Evolutionary conservation across 2,113 vertebrate species (phyloP).

Genomic region (Cricetomys ansorgei): DNA sequence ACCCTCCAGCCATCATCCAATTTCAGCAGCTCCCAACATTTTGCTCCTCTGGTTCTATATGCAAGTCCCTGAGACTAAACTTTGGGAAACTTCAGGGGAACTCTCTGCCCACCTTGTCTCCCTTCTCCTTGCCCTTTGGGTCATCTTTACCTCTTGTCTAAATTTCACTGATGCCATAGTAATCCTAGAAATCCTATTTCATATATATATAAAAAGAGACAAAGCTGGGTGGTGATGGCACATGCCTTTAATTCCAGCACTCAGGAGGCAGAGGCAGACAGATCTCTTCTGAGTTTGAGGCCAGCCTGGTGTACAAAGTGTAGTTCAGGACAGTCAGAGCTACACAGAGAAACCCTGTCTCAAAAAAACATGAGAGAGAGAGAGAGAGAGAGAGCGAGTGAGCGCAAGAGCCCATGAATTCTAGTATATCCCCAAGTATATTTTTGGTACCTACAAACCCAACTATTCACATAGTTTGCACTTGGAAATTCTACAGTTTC

Average conservation of each 20-base stretch:
- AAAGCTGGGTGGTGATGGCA: too few relatives aligned
- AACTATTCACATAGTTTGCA: neutral
- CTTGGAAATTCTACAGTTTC: neutral
- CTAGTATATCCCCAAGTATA: neutral
- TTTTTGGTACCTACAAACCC: neutral
- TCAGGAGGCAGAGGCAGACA: too few relatives aligned
- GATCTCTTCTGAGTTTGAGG: too few relatives aligned
- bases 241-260: too few relatives aligned
- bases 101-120: neutral
- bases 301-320: too few relatives aligned
- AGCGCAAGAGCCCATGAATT: too few relatives aligned
- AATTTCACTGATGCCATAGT: neutral
- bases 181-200: neutral
- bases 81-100: neutral
- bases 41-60: neutral
- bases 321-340: too few relatives aligned
- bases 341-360: too few relatives aligned
- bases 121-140: too few relatives aligned
- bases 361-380: too few relatives aligned
- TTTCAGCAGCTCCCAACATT: too few relatives aligned
- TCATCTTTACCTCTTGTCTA: neutral
- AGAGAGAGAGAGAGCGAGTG: too few relatives aligned
- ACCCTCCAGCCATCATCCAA: neutral
- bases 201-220: neutral
- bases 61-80: neutral